phyloP scores from a whole-genome alignment of 2,113 vertebrate genomes.

The Echinops telfairi region DNA sequence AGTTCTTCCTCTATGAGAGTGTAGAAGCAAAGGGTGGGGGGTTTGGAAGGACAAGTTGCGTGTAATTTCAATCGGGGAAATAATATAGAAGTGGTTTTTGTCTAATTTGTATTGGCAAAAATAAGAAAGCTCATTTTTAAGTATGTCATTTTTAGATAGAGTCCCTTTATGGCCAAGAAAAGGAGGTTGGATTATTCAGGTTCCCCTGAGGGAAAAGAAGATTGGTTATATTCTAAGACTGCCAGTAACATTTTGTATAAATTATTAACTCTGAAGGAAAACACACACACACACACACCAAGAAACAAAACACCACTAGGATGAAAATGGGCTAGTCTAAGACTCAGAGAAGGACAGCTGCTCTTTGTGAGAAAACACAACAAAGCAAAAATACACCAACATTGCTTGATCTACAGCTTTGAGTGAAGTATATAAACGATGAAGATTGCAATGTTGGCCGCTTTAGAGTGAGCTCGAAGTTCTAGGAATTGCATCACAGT shows the following conservation, averaged over 20 bases:
- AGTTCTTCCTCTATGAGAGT: constrained; percentile 39
- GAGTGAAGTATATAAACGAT: background rate
- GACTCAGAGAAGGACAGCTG: constrained; percentile 18
- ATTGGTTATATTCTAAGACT: constrained; percentile 79
- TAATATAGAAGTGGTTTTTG: constrained; percentile 54
- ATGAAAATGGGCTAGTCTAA: constrained; percentile 62
- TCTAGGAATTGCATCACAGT: background rate
- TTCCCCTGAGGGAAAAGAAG: constrained; percentile 62
- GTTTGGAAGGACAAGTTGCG: background rate
- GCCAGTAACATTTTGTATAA: constrained; percentile 77
- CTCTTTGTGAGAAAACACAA: constrained; percentile 53
- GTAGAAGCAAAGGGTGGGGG: background rate
- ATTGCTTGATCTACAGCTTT: constrained; percentile 20
- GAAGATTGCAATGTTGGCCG: constrained; percentile 30
- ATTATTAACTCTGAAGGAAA: constrained; percentile 77
- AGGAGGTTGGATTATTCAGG: constrained; percentile 58
- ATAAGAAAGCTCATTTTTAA: constrained; percentile 49
- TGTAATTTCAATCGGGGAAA: constrained; percentile 55
- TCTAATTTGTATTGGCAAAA: constrained; percentile 57
- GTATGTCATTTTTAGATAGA: constrained; percentile 61
- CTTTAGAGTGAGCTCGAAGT: constrained; percentile 16
- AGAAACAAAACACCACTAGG: constrained; percentile 46
- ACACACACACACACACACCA: background rate
- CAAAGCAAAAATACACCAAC: background rate
- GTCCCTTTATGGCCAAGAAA: constrained; percentile 59